Conservation (phyloP, 2,888 invertebrate genomes). For the Drosophila nr. perissopoda region DNA sequence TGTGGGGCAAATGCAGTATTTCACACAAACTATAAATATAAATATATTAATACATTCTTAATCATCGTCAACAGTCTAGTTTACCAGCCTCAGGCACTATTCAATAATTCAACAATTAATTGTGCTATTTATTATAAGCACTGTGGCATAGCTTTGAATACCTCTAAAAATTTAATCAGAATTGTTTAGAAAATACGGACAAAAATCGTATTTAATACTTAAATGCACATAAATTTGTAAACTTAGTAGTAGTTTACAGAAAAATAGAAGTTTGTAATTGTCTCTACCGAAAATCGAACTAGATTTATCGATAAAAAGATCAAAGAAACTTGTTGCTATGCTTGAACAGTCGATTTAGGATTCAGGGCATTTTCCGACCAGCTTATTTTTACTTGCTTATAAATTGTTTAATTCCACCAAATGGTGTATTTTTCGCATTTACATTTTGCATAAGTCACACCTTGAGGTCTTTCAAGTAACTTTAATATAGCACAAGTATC, state of each 20-base stretch:
- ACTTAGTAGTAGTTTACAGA: too few relatives aligned
- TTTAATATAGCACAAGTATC: constrained; percentile 41
- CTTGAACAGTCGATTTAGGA: neutral
- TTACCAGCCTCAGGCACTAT: neutral
- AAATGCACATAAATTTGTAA: neutral
- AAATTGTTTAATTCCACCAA: neutral
- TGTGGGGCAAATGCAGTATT: neutral
- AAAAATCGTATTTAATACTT: too few relatives aligned
- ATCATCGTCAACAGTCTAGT: neutral
- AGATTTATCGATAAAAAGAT: neutral
- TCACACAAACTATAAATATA: too few relatives aligned
- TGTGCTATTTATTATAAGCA: neutral
- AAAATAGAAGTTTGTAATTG: neutral
- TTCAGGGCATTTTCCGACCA: neutral
- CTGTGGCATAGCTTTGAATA: neutral
- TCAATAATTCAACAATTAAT: neutral
- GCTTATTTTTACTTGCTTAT: neutral
- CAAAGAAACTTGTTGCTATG: neutral
- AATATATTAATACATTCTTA: too few relatives aligned
- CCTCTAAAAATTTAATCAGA: neutral
- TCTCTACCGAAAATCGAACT: neutral
- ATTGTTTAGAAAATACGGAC: neutral
- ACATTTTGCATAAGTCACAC: constrained; percentile 50
- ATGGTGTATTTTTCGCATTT: neutral
- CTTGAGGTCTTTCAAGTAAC: constrained; percentile 41